Conservation (phyloP, 1,140 invertebrate genomes). For the Hesperophylax magnus region DNA sequence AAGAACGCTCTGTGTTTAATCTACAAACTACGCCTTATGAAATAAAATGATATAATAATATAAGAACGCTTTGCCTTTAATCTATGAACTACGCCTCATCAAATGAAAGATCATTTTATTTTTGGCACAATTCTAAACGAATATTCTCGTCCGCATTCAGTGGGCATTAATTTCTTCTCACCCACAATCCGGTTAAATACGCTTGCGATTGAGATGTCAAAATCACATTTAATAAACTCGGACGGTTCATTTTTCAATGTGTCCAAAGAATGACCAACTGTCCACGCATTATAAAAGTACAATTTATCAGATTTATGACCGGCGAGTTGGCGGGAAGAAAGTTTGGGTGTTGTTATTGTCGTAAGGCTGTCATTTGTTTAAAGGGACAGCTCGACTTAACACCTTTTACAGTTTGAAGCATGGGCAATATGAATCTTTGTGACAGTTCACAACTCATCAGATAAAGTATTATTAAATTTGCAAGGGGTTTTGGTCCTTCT, state of each 20-base stretch:
- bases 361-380: neutral
- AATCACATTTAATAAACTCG: constrained; percentile 15
- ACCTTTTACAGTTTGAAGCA: constrained; percentile 44
- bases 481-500: neutral
- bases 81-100: too few species aligned
- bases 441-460: constrained; percentile 39
- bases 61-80: too few species aligned
- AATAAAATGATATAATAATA: too few species aligned
- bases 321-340: neutral
- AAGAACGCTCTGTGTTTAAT: too few species aligned
- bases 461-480: constrained; percentile 32
- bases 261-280: neutral
- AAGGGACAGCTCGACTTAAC: constrained; percentile 7
- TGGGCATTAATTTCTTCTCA: neutral
- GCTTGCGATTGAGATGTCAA: constrained; percentile 28
- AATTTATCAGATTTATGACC: constrained; percentile 37
- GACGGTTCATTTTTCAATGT: neutral
- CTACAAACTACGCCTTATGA: too few species aligned
- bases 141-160: too few species aligned
- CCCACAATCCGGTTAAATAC: neutral
- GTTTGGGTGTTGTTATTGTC: constrained; percentile 12
- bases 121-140: too few species aligned
- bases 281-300: constrained; percentile 14
- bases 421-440: constrained; percentile 49
- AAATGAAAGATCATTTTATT: too few species aligned